Evolutionary conservation across 2,888 invertebrate species (phyloP), one percentile per base, ranked within the genome.

Genomic region (Coelopa pilipes): DNA sequence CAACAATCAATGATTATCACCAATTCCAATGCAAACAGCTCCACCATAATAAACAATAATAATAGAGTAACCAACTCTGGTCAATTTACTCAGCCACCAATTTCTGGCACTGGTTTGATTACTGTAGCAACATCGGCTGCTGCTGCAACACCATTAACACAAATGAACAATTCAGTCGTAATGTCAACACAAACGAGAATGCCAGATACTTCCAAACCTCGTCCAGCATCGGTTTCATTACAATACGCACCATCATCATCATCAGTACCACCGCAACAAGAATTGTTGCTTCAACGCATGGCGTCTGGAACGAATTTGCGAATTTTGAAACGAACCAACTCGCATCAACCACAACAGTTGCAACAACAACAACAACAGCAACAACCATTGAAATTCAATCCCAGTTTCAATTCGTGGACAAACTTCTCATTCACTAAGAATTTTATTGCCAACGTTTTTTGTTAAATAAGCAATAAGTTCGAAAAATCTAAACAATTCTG

Each of bases 401-500:
- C 87, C 79, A 85, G 81, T 82, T 86, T 87, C 67, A 86, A 85
- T 82, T 86, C 87, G 78, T 87, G 87, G 87, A 86, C 83, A 76
- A 87, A 86, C 83, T 87, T 87, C 77, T 85, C 87, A 78, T 87
- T 87, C 81, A 86, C 87, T 75, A 86, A 87, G 80, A 87, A 87
- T 81, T 85, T 86, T 77, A 87, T 87, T 80, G 82, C 87, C 77
- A 86, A 87, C 79, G 86, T 87, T 55, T 87, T 87, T 81, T 86
- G 86, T 83, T 87, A 84, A 76, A 76, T 49, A 62, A 24, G n/a
- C 11, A 53, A 57, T 17, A 9, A 59, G 15, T 10, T 17, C 19
- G 12, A 63, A 17, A 62, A 62, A 19, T 50, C 19, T 10, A 66
- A 66, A 17, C 21, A 72, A 50, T 57, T 53, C 49, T 70, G 60